phyloP scores from a whole-genome alignment of 2,113 vertebrate genomes.

The Pyxicephalus adspersus region DNA sequence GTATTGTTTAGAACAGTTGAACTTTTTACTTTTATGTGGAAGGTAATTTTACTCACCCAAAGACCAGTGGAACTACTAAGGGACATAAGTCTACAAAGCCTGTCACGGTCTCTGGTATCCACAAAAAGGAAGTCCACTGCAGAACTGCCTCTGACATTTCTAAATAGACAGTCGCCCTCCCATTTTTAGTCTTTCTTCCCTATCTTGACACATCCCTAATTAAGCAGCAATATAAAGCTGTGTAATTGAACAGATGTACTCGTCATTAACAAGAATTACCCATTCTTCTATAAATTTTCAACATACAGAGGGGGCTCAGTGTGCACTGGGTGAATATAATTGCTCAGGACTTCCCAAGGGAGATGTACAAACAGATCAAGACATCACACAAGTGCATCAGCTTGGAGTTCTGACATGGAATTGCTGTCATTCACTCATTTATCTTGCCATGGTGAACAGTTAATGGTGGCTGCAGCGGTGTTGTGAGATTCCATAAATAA shows the following conservation, averaged over 20 bases:
- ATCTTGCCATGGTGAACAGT: conserved; percentile 67
- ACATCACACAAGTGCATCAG: conserved; percentile 64
- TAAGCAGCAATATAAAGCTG: conserved; percentile 73
- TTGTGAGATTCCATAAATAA: conserved; percentile 65
- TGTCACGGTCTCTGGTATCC: conserved; percentile 62
- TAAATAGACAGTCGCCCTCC: conserved; percentile 59
- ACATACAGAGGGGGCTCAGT: conserved; percentile 61
- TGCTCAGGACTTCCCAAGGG: conserved; percentile 69
- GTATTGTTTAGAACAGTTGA: too few relatives aligned
- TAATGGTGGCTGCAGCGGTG: conserved; percentile 58
- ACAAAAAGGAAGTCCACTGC: conserved; percentile 71
- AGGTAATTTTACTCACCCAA: conserved; percentile 57
- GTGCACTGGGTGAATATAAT: conserved; percentile 72
- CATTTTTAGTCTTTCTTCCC: conserved; percentile 59
- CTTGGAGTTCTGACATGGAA: conserved; percentile 61
- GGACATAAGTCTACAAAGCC: conserved; percentile 63
- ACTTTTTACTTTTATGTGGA: not conserved
- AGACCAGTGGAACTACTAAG: conserved; percentile 64
- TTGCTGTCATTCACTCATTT: conserved; percentile 67
- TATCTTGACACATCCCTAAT: conserved; percentile 71
- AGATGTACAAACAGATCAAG: conserved; percentile 75
- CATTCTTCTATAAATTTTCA: conserved; percentile 70
- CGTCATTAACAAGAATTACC: conserved; percentile 74
- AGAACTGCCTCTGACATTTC: conserved; percentile 68
- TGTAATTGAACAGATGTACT: conserved; percentile 76